phyloP scores from a whole-genome alignment of 1,140 invertebrate genomes.

The Oscheius sp. region DNA sequence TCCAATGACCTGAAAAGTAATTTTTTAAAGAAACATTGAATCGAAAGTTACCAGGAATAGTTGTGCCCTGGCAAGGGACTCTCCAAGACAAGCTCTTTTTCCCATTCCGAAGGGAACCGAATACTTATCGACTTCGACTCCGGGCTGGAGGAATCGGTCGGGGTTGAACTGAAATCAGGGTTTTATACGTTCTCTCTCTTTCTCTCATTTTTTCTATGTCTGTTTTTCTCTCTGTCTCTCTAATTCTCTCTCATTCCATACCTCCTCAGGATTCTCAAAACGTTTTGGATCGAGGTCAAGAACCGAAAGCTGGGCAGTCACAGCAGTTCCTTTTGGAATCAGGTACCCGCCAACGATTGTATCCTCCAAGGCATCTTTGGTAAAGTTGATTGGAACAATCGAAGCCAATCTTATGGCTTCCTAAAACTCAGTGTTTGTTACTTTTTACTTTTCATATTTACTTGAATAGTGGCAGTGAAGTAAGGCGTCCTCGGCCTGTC shows the following conservation, averaged over 20 bases:
- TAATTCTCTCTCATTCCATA: conserved; percentile 1
- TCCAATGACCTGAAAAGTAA: conserved; percentile 12
- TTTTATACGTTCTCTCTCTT: not conserved
- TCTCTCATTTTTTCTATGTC: not conserved
- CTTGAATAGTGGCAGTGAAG: conserved; percentile 21
- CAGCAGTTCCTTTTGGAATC: not conserved
- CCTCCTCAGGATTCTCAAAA: conserved; percentile 12
- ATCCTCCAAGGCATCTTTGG: not conserved
- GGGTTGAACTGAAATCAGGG: conserved; percentile 34
- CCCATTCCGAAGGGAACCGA: conserved; percentile 36
- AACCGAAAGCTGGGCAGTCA: conserved; percentile 10
- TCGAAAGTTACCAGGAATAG: conserved; percentile 18
- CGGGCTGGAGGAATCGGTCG: conserved; percentile 18
- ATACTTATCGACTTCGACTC: conserved; percentile 16
- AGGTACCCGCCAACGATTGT: conserved; percentile 1
- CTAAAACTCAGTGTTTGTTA: not conserved
- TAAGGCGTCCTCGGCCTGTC: conserved; percentile 30
- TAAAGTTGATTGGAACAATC: conserved; percentile 12
- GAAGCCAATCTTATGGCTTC: conserved; percentile 17
- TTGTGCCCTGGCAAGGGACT: conserved; percentile 25
- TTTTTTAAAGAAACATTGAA: not conserved
- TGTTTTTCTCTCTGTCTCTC: too few relatives aligned
- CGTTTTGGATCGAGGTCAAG: not conserved
- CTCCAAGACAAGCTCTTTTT: conserved; percentile 33
- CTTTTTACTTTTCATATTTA: not conserved